Evolutionary conservation across 2,113 vertebrate species (phyloP).

Genomic region (Tachycineta bicolor): DNA sequence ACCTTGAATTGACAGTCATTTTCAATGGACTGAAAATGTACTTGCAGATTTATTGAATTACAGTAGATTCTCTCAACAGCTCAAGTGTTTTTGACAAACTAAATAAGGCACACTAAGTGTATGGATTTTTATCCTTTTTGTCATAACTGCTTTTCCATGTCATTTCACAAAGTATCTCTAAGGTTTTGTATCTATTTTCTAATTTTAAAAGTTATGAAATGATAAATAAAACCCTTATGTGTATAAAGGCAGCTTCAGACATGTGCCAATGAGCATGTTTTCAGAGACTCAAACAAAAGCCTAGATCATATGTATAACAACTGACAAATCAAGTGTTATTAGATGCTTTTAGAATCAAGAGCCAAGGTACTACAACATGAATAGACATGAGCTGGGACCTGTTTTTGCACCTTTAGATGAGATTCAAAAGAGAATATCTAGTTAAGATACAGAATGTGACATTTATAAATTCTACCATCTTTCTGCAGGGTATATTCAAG

Average conservation of each 20-base stretch:
- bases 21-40: conserved; percentile 34
- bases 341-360: background rate
- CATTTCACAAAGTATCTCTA: conserved; percentile 11
- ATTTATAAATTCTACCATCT: background rate
- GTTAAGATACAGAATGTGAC: background rate
- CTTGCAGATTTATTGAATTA: conserved; percentile 60
- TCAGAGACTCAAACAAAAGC: background rate
- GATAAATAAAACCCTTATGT: background rate
- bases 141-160: background rate
- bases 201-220: conserved; percentile 2
- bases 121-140: conserved; percentile 41
- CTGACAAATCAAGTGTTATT: background rate
- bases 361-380: background rate
- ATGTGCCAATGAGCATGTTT: background rate
- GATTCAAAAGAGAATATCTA: background rate
- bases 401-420: background rate
- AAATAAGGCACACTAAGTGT: conserved; percentile 42
- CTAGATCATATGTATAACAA: background rate
- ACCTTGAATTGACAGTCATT: conserved; percentile 41
- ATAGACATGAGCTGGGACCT: background rate
- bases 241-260: background rate
- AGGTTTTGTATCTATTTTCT: background rate
- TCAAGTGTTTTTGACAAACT: conserved; percentile 62
- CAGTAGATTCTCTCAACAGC: conserved; percentile 45
- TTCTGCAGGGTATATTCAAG: background rate